phyloP scores from a whole-genome alignment of 2,797 vertebrate species.

The Sebastes itinus region DNA sequence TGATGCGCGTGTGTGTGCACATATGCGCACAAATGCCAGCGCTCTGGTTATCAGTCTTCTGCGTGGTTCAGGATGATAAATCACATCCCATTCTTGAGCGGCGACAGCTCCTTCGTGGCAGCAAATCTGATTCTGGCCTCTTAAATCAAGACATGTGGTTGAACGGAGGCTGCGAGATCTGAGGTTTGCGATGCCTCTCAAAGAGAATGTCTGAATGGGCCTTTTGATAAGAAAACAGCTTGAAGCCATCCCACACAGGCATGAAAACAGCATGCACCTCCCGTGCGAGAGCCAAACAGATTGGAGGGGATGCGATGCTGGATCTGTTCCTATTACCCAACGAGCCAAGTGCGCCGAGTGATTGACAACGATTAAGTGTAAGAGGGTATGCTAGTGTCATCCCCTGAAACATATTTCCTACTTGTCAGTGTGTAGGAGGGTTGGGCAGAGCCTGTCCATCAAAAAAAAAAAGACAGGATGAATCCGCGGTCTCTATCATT shows the following conservation, averaged over 20 bases:
- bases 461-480: constrained; percentile 68
- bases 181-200: constrained; percentile 77
- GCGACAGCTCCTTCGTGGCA: constrained; percentile 74
- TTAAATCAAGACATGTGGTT: constrained; percentile 80
- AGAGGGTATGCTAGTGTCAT: constrained; percentile 81
- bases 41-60: constrained; percentile 68
- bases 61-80: constrained; percentile 73
- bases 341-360: constrained; percentile 76
- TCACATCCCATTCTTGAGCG: constrained; percentile 72
- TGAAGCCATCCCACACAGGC: constrained; percentile 83
- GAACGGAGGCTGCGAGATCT: constrained; percentile 80
- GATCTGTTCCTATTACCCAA: constrained; percentile 80
- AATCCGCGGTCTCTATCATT: constrained; percentile 53
- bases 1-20: neutral
- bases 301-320: constrained; percentile 80
- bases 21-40: constrained; percentile 44
- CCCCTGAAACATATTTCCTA: constrained; percentile 81
- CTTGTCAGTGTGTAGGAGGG: constrained; percentile 77
- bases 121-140: constrained; percentile 77
- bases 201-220: constrained; percentile 81
- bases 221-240: constrained; percentile 84
- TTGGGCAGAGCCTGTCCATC: constrained; percentile 78
- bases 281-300: constrained; percentile 81
- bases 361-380: constrained; percentile 84
- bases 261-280: constrained; percentile 84